phyloP scores from a whole-genome alignment of 1,140 invertebrate genomes.

The Drosophila subobscura region DNA sequence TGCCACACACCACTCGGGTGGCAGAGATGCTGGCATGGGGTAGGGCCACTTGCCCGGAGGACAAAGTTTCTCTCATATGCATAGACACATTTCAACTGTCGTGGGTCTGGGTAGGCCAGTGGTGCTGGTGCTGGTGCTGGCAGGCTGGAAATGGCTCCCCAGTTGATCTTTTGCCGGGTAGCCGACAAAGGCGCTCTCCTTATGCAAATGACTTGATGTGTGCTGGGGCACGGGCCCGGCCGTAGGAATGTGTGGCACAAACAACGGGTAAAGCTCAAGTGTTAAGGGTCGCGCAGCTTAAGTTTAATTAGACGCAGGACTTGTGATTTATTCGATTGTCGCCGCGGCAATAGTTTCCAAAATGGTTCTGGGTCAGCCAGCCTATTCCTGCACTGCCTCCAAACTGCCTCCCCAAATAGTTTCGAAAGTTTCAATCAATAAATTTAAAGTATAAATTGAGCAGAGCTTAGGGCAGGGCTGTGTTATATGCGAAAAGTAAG shows the following conservation, averaged over 20 bases:
- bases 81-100: conserved; percentile 59
- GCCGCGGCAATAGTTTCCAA: conserved; percentile 32
- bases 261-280: conserved; percentile 66
- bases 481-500: conserved; percentile 8
- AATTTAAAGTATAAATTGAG: conserved; percentile 33
- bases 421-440: conserved; percentile 51
- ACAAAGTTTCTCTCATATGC: conserved; percentile 70
- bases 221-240: conserved; percentile 4
- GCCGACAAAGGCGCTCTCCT: conserved; percentile 61
- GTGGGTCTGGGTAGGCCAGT: conserved; percentile 2
- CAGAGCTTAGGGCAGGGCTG: conserved; percentile 5
- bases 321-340: conserved; percentile 76
- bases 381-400: too few species aligned
- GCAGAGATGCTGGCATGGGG: background rate
- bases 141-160: conserved; percentile 61
- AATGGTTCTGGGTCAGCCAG: conserved; percentile 24
- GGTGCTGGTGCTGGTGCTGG: background rate
- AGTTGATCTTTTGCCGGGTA: conserved; percentile 73
- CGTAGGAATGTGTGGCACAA: conserved; percentile 18
- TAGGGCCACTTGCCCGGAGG: conserved; percentile 3
- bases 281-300: conserved; percentile 76
- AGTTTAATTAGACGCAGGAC: conserved; percentile 76
- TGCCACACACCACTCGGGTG: conserved; percentile 35
- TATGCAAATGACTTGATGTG: conserved; percentile 71
- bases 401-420: conserved; percentile 16